Evolutionary conservation across 2,888 invertebrate species (phyloP).

Genomic region (Cryptocephalus moraei): DNA sequence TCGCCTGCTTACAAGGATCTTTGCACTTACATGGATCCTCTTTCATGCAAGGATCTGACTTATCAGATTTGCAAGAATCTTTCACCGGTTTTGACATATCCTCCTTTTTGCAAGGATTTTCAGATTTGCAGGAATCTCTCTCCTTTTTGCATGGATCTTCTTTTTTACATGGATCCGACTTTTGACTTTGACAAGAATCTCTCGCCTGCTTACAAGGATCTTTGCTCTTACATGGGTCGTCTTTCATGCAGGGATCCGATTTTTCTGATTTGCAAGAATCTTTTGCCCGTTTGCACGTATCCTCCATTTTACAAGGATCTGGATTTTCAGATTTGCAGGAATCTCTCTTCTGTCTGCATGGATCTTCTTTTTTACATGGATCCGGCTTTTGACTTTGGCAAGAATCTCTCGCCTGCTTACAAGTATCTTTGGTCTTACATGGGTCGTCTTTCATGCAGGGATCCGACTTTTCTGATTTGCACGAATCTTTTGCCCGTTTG

Average conservation of each 20-base stretch:
- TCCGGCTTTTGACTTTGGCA: background rate
- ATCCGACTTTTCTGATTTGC: no score
- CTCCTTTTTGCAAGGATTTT: slow-evolving; percentile 7
- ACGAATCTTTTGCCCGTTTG: no score
- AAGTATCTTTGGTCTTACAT: background rate
- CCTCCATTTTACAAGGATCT: slow-evolving; percentile 7
- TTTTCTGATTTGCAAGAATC: slow-evolving; percentile 1
- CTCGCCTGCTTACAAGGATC: background rate
- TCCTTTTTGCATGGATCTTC: slow-evolving; percentile 13
- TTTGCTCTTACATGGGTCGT: slow-evolving; percentile 11
- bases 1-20: slow-evolving; percentile 10
- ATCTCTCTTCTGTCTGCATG: slow-evolving; percentile 13
- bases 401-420: background rate
- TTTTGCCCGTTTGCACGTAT: background rate
- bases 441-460: background rate
- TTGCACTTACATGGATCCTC: slow-evolving; percentile 8
- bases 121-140: slow-evolving; percentile 1
- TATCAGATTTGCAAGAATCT: no score
- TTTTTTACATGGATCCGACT: slow-evolving; percentile 8
- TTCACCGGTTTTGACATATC: slow-evolving; percentile 4
- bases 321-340: no score
- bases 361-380: slow-evolving; percentile 6
- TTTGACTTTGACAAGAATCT: background rate
- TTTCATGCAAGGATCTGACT: no score
- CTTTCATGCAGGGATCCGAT: slow-evolving; percentile 6